Evolutionary conservation across 2,797 vertebrate genomes (phyloP).

Genomic region (Sebastes diaconus): DNA sequence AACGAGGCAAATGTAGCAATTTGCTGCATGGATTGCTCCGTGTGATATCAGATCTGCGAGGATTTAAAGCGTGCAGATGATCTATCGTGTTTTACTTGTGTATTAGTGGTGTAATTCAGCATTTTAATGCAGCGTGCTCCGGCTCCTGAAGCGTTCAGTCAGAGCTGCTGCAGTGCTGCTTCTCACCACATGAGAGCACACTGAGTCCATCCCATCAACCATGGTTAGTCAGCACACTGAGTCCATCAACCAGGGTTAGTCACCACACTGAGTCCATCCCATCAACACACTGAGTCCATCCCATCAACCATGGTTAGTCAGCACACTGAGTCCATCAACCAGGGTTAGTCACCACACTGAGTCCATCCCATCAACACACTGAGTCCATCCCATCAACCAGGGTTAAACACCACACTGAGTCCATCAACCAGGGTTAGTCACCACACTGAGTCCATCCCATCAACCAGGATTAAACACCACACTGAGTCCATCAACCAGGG

Average conservation of each 20-base stretch:
- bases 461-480: too few species aligned
- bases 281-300: background rate
- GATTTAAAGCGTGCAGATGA: conserved; percentile 39
- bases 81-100: conserved; percentile 53
- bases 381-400: too few species aligned
- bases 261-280: background rate
- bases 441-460: too few species aligned
- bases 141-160: conserved; percentile 24
- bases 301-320: too few species aligned
- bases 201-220: background rate
- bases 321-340: too few species aligned
- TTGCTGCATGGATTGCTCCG: conserved; percentile 59
- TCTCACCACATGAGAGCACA: conserved; percentile 59
- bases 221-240: background rate
- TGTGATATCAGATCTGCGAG: conserved; percentile 50
- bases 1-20: conserved; percentile 58
- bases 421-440: too few species aligned
- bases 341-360: background rate
- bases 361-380: too few species aligned
- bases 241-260: background rate
- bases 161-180: conserved; percentile 4
- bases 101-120: conserved; percentile 46
- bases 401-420: background rate
- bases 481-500: too few species aligned
- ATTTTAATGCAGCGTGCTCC: conserved; percentile 19